Percentiles rank a stretch among this genome's conserved stretches.
Conservation (phyloP, 2,888 invertebrate genomes). For the Spodoptera picta region DNA sequence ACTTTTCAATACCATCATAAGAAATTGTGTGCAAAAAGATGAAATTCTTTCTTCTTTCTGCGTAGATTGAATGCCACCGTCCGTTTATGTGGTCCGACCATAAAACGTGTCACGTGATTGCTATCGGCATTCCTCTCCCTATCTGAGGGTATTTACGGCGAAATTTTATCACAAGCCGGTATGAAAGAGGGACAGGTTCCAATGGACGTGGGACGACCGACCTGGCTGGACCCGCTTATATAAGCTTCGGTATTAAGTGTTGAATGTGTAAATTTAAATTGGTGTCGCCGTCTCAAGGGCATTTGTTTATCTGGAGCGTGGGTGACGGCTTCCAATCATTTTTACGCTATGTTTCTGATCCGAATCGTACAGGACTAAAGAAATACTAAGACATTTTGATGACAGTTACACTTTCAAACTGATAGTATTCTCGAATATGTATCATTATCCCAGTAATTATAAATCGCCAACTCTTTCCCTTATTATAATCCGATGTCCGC, state of each 20-base stretch:
- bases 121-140: conserved; percentile 69
- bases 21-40: conserved; percentile 50
- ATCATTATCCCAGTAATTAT: too few species aligned
- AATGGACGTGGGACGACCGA: conserved; percentile 63
- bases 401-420: too few species aligned
- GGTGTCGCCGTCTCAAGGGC: conserved; percentile 41
- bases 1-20: conserved; percentile 45
- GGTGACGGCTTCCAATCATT: conserved; percentile 35
- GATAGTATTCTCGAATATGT: too few species aligned
- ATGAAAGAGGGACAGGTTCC: conserved; percentile 63
- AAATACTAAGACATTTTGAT: conserved; percentile 3
- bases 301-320: conserved; percentile 41
- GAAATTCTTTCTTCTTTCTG: conserved; percentile 41
- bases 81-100: conserved; percentile 60
- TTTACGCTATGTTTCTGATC: conserved; percentile 4
- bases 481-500: background rate
- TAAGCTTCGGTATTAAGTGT: conserved; percentile 33
- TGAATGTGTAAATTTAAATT: conserved; percentile 41
- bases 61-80: conserved; percentile 60
- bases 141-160: conserved; percentile 70
- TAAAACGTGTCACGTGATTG: conserved; percentile 69
- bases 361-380: background rate
- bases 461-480: too few species aligned
- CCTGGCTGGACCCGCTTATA: conserved; percentile 38
- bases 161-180: conserved; percentile 72